phyloP scores from a whole-genome alignment of 2,888 invertebrate genomes.

The Timandra comae region DNA sequence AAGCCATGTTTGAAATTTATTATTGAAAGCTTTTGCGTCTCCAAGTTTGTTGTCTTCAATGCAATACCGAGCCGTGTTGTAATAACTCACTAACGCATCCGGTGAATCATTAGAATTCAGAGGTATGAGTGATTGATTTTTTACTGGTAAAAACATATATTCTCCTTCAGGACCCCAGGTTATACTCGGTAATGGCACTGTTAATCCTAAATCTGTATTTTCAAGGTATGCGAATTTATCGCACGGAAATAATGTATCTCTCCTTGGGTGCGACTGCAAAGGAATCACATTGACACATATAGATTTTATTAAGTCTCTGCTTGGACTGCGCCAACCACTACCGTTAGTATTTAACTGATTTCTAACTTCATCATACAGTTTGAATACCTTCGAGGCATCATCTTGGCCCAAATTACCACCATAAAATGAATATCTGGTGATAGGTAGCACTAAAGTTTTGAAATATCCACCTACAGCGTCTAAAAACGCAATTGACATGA shows the following conservation, averaged over 20 bases:
- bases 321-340: slow-evolving; percentile 68
- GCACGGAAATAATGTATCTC: slow-evolving; percentile 37
- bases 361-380: slow-evolving; percentile 76
- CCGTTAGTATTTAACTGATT: slow-evolving; percentile 77
- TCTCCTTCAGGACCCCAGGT: slow-evolving; percentile 71
- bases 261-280: slow-evolving; percentile 17
- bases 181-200: slow-evolving; percentile 76
- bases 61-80: slow-evolving; percentile 72
- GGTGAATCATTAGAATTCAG: slow-evolving; percentile 37
- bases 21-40: slow-evolving; percentile 62
- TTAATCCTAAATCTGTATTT: slow-evolving; percentile 34
- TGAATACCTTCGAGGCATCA: slow-evolving; percentile 70
- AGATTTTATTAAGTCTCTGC: slow-evolving; percentile 31
- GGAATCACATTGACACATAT: slow-evolving; percentile 37
- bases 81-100: slow-evolving; percentile 74
- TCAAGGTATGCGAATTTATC: slow-evolving; percentile 45
- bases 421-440: slow-evolving; percentile 78
- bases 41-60: slow-evolving; percentile 46
- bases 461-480: slow-evolving; percentile 78
- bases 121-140: slow-evolving; percentile 39
- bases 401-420: slow-evolving; percentile 76
- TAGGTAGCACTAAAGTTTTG: slow-evolving; percentile 76
- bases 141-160: slow-evolving; percentile 79
- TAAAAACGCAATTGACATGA: slow-evolving; percentile 57
- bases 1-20: slow-evolving; percentile 75